Evolutionary conservation across 2,888 invertebrate genomes (phyloP).

Genomic region (Hermaeophaga mercurialis): DNA sequence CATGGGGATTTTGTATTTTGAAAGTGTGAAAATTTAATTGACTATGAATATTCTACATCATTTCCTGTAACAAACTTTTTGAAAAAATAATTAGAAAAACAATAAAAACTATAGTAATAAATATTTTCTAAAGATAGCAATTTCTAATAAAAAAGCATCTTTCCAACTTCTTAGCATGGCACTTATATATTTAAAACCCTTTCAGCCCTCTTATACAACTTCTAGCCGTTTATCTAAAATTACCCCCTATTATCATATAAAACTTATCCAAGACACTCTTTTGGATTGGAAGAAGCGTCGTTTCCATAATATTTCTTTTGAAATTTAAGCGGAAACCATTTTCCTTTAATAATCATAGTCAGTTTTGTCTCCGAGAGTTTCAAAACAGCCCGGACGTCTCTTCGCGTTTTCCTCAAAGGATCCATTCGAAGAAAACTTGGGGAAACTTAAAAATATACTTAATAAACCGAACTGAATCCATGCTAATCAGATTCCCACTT

Average conservation of each 20-base stretch:
- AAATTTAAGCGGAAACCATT: constrained; percentile 8
- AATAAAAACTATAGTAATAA: no score
- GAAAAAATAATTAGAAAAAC: no score
- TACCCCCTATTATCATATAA: constrained; percentile 8
- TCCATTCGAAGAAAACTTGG: constrained; percentile 20
- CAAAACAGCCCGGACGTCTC: constrained; percentile 1
- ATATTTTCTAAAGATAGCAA: no score
- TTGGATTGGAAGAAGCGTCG: constrained; percentile 9
- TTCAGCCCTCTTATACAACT: not conserved
- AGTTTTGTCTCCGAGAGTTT: constrained; percentile 7
- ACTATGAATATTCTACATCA: no score
- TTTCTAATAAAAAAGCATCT: no score
- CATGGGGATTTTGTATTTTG: no score
- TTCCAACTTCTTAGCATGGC: no score
- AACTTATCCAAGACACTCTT: constrained; percentile 14
- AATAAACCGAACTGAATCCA: constrained; percentile 26
- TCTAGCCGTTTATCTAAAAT: constrained; percentile 3
- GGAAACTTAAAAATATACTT: constrained; percentile 28
- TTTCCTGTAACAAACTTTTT: no score
- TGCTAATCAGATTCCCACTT: constrained; percentile 31
- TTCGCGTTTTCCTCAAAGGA: constrained; percentile 10
- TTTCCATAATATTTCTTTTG: constrained; percentile 15
- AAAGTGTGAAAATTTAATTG: no score
- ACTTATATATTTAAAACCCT: no score
- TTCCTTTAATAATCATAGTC: constrained; percentile 11